Percentiles rank a stretch among this genome's conserved stretches.
Conservation (phyloP, 2,797 vertebrate species). For the Netta rufina region DNA sequence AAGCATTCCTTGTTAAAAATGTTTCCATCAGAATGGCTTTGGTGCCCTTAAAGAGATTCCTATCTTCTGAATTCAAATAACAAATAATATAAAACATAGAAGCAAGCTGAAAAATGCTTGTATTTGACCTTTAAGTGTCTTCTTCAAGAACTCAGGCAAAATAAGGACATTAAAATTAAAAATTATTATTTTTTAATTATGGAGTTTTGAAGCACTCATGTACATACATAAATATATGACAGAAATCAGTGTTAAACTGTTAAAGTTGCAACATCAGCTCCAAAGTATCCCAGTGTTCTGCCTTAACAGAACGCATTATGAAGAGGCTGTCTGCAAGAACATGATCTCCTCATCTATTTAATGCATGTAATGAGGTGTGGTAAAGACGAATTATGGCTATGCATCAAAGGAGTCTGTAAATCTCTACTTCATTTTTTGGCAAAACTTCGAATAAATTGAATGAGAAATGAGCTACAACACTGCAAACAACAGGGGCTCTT, state of each 20-base stretch:
- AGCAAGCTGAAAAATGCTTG: not conserved
- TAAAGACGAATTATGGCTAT: not conserved
- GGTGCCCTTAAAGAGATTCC: not conserved
- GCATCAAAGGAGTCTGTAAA: not conserved
- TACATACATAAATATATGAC: not conserved
- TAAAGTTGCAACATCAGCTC: not conserved
- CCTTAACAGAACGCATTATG: not conserved
- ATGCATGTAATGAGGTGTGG: not conserved
- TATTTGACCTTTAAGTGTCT: not conserved
- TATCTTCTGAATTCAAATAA: slow-evolving; percentile 3
- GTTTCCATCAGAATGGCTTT: not conserved
- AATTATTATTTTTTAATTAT: not conserved
- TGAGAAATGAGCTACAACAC: not conserved
- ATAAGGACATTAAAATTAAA: not conserved
- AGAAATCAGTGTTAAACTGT: not conserved
- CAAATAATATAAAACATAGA: not conserved
- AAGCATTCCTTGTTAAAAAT: slow-evolving; percentile 12
- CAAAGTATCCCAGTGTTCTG: not conserved
- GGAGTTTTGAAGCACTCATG: not conserved
- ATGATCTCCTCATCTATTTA: not conserved
- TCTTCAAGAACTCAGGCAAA: not conserved
- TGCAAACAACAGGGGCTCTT: not conserved
- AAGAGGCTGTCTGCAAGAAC: not conserved
- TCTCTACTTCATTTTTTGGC: not conserved
- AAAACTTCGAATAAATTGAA: not conserved